Evolutionary conservation across 2,888 invertebrate species (phyloP), one percentile per base, ranked within the genome.

Genomic region (Caenorhabditis sinica): DNA sequence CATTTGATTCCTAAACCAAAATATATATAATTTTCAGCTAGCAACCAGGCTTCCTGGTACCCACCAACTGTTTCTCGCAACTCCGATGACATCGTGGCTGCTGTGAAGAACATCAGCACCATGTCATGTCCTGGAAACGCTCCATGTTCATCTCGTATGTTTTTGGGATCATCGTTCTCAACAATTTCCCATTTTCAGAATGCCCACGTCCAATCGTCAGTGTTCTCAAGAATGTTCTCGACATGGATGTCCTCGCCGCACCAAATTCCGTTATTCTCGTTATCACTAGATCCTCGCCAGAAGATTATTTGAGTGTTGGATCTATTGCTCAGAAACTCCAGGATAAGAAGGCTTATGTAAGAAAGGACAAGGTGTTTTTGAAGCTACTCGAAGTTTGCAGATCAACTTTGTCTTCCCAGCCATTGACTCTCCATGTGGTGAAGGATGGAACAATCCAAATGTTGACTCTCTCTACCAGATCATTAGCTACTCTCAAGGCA

Each of bases 241-340:
- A 74, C 23, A 45, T 85, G 63, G 66, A 74, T 25, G 33, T 45
- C 1, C 82, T 90, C 23, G 65, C 80, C 13, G 40, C 75, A 9
- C 90, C 90, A 23, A 89, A 89, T 69, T 90, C 90, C 15, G 86
- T 89, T 2, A 80, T 90, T 40, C 66, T 90, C 20, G 86, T 91
- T 6, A 85, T 91, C 69, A 89, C 91, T 0, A 83, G 88, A 72
- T 90, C 91, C 1, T 83, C 87, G n/a, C 87, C 90, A 15, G 91
- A 90, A 83, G 90, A 91, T 68, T 83, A 83, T 49, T 56, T 79
- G 20, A 65, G 79, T 75, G 81, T 76, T 56, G 80, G 84, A 23
- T 30, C 61, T n/a, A 80, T 82, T 36, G 85, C 84, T 11, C 61
- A 75, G 43, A 76, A 73, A 23, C 80, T 82, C 28, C 83, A 82